Evolutionary conservation across 2,113 vertebrate species (phyloP).

Genomic region (Acinonyx jubatus): DNA sequence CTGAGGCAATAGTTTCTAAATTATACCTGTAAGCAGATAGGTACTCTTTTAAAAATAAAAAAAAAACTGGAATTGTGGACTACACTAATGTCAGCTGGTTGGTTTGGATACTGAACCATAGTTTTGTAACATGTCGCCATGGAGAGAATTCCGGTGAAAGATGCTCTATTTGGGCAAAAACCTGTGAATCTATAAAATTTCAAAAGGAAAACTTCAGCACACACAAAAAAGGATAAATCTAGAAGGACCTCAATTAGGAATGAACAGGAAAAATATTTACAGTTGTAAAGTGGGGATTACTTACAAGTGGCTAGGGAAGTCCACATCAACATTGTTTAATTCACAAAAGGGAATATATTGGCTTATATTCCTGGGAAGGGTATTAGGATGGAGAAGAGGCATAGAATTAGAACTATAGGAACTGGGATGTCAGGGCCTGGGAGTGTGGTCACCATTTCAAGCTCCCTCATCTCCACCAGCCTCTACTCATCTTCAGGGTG

Average conservation of each 20-base stretch:
- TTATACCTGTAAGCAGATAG: too few relatives aligned
- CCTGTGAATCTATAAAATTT: not conserved
- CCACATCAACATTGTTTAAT: not conserved
- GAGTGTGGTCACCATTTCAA: not conserved
- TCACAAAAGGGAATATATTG: not conserved
- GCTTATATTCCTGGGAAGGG: not conserved
- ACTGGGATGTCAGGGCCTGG: not conserved
- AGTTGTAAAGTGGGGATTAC: not conserved
- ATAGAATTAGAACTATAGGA: not conserved
- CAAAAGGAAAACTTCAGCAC: not conserved
- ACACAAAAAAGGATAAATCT: not conserved
- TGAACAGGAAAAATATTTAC: not conserved
- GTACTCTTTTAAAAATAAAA: not conserved
- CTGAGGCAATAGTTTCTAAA: not conserved
- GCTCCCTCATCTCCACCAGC: not conserved
- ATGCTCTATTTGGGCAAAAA: not conserved
- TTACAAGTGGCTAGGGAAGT: not conserved
- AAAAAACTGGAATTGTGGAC: not conserved
- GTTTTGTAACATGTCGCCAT: not conserved
- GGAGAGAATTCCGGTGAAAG: not conserved
- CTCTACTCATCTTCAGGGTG: not conserved
- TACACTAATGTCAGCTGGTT: not conserved
- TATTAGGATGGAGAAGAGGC: not conserved
- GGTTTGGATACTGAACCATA: not conserved
- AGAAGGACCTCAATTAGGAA: not conserved